These are phyloP conservation scores for Pachypeltis micranthus DNA, from an alignment of 1,140 invertebrate species.

Conservation along the genomic window DNA sequence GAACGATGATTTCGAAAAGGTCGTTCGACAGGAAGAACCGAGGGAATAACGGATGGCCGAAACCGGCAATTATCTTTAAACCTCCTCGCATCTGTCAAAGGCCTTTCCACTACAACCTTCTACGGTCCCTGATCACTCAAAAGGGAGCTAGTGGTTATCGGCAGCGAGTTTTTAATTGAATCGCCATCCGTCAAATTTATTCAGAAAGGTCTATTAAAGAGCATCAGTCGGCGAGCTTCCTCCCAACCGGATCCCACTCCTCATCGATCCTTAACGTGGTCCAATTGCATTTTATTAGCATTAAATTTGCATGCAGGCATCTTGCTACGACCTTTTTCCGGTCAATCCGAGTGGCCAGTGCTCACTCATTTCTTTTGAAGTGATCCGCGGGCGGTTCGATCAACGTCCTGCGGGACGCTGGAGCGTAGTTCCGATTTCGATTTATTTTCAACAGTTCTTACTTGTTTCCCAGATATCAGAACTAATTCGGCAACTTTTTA, in stretches of 20 bases:
- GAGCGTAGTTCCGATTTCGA: too few species aligned
- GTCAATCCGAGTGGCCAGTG: background rate
- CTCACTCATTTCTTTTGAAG: background rate
- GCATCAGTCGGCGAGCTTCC: background rate
- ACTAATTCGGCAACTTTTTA: too few species aligned
- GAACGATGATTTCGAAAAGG: too few species aligned
- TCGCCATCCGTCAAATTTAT: background rate
- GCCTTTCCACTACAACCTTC: too few species aligned
- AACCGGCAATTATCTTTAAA: too few species aligned
- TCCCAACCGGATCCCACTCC: background rate
- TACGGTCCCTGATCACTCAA: background rate
- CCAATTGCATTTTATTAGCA: background rate
- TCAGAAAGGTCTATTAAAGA: background rate
- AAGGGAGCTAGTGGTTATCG: background rate
- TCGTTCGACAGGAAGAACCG: too few species aligned
- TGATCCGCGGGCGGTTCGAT: too few species aligned
- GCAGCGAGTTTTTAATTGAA: background rate
- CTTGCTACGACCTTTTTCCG: background rate
- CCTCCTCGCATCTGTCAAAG: too few species aligned
- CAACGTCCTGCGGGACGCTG: too few species aligned
- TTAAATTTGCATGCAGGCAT: background rate
- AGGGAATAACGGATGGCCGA: too few species aligned
- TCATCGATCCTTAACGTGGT: background rate
- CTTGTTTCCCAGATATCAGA: too few species aligned
- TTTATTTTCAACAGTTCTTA: too few species aligned